A percentile compares a stretch with the other conserved stretches of the same genome.
phyloP scores from a whole-genome alignment of 1,140 invertebrate genomes.

The Nylanderia fulva region DNA sequence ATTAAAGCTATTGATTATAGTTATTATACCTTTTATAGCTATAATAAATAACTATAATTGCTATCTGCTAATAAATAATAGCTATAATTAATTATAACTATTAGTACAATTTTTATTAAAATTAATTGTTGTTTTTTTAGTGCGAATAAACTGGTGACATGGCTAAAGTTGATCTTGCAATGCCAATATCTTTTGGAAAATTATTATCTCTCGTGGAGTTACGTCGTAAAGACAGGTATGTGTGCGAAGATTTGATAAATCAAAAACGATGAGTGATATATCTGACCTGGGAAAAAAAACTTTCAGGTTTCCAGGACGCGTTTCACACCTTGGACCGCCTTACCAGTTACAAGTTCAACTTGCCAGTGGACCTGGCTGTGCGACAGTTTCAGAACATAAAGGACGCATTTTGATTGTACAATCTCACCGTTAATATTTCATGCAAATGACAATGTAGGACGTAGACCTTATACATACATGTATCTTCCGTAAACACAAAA shows the following conservation, averaged over 20 bases:
- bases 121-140: slow-evolving; percentile 84
- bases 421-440: slow-evolving; percentile 3
- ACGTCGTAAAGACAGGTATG: slow-evolving; percentile 95
- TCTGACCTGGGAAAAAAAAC: neutral
- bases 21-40: no score
- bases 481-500: slow-evolving; percentile 32
- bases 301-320: slow-evolving; percentile 96
- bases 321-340: slow-evolving; percentile 95
- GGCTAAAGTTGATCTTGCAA: slow-evolving; percentile 97
- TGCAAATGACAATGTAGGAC: slow-evolving; percentile 15
- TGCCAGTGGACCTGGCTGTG: slow-evolving; percentile 98
- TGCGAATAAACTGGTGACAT: slow-evolving; percentile 95
- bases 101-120: slow-evolving; percentile 68
- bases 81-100: no score
- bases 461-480: slow-evolving; percentile 22
- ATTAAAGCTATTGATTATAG: no score
- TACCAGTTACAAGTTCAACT: slow-evolving; percentile 94
- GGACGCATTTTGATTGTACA: slow-evolving; percentile 93
- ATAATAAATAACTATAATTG: no score
- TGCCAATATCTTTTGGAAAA: slow-evolving; percentile 95
- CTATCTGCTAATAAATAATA: neutral
- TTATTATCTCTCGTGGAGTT: slow-evolving; percentile 98
- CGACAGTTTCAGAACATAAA: slow-evolving; percentile 99
- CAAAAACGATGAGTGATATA: neutral
- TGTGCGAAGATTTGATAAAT: slow-evolving; percentile 29